Conservation (phyloP, 1,140 invertebrate genomes). For the Aphelenchoides avenae region DNA sequence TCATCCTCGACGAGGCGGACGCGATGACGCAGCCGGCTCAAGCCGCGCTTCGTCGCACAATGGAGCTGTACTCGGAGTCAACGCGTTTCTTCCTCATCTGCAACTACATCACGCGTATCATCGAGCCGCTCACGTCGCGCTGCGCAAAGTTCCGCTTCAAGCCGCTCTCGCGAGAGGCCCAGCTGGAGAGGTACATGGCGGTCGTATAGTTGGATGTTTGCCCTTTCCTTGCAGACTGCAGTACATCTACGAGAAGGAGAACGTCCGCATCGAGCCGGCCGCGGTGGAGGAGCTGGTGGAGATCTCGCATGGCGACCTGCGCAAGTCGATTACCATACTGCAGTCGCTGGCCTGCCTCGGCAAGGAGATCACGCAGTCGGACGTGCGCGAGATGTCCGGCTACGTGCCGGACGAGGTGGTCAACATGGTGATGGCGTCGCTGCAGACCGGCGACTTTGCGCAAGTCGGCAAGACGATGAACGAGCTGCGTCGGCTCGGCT, state of each 20-base stretch:
- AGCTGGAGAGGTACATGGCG: slow-evolving; percentile 46
- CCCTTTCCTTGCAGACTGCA: slow-evolving; percentile 66
- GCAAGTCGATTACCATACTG: slow-evolving; percentile 51
- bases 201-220: no score
- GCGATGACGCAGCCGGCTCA: slow-evolving; percentile 80
- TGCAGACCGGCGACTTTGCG: slow-evolving; percentile 7
- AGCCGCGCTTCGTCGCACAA: slow-evolving; percentile 86
- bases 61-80: slow-evolving; percentile 90
- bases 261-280: slow-evolving; percentile 70
- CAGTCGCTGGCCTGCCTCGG: slow-evolving; percentile 52
- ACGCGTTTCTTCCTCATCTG: slow-evolving; percentile 97
- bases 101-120: slow-evolving; percentile 93
- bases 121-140: slow-evolving; percentile 91
- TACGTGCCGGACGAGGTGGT: slow-evolving; percentile 61
- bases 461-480: slow-evolving; percentile 54
- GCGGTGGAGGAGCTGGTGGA: slow-evolving; percentile 74
- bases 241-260: slow-evolving; percentile 76
- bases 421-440: slow-evolving; percentile 4
- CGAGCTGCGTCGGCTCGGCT: slow-evolving; percentile 73
- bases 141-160: slow-evolving; percentile 98
- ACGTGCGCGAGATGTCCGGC: slow-evolving; percentile 74
- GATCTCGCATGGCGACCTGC: slow-evolving; percentile 84
- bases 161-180: slow-evolving; percentile 66
- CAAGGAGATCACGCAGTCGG: slow-evolving; percentile 66
- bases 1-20: slow-evolving; percentile 97